Percentiles rank a stretch among this genome's conserved stretches.
These are phyloP conservation scores for Saguinus imperator DNA, from an alignment of 2,113 vertebrate genomes.

Conservation along the genomic window DNA sequence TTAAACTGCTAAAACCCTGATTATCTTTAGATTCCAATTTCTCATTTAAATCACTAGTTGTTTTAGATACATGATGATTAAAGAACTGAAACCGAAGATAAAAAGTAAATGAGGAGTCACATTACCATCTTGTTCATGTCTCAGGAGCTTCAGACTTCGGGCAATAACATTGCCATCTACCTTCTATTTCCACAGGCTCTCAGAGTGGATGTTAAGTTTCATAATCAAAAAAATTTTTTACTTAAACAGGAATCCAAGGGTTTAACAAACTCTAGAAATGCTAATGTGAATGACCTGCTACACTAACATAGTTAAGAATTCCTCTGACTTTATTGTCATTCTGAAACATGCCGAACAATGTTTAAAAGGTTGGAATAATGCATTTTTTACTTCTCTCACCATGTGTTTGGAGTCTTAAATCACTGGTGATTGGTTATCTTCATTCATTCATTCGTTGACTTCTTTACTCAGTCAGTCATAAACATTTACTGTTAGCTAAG, in stretches of 20 bases:
- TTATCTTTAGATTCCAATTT: slow-evolving; percentile 19
- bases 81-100: slow-evolving; percentile 18
- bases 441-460: not conserved
- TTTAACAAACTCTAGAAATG: not conserved
- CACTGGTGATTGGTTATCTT: not conserved
- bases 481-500: not conserved
- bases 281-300: not conserved
- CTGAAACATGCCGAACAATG: not conserved
- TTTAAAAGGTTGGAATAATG: not conserved
- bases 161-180: not conserved
- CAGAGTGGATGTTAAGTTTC: not conserved
- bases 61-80: not conserved
- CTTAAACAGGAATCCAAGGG: not conserved
- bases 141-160: not conserved
- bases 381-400: not conserved
- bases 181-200: not conserved
- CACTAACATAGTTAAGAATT: not conserved
- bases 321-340: not conserved
- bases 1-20: slow-evolving; percentile 18
- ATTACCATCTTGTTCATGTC: not conserved
- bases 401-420: not conserved
- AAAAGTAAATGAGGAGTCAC: not conserved
- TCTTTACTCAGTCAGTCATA: slow-evolving; percentile 6
- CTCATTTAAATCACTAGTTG: not conserved
- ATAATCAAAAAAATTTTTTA: not conserved